Evolutionary conservation across 2,113 vertebrate species (phyloP).

Genomic region (Zootoca vivipara): DNA sequence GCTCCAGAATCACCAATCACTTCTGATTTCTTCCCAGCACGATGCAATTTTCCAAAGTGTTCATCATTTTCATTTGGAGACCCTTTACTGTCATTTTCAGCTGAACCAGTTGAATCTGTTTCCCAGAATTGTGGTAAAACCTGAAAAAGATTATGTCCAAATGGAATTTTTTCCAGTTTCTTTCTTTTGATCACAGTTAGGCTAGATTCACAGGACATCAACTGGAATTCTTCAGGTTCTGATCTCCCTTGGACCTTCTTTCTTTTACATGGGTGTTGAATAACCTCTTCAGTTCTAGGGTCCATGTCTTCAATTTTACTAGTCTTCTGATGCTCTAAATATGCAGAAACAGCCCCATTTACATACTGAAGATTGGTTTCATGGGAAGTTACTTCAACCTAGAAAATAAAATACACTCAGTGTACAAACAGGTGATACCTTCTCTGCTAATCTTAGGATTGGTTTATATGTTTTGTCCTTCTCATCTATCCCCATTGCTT

Average conservation of each 20-base stretch:
- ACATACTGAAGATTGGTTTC: constrained; percentile 87
- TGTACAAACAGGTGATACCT: neutral
- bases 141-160: constrained; percentile 82
- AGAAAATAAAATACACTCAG: constrained; percentile 31
- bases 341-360: constrained; percentile 82
- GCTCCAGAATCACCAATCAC: constrained; percentile 18
- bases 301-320: neutral
- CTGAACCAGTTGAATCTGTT: neutral
- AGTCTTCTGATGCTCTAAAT: constrained; percentile 57
- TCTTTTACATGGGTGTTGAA: neutral
- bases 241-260: constrained; percentile 61
- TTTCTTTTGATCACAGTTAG: neutral
- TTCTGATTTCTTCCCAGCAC: constrained; percentile 23
- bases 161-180: constrained; percentile 57
- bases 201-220: neutral
- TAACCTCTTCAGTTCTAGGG: constrained; percentile 2
- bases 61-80: constrained; percentile 23
- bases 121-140: constrained; percentile 68
- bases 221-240: constrained; percentile 39
- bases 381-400: constrained; percentile 85
- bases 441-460: neutral
- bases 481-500: neutral
- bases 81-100: neutral
- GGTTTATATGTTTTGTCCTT: neutral
- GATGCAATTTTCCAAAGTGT: constrained; percentile 36